Evolutionary conservation across 2,113 vertebrate genomes (phyloP).

Genomic region (Charadrius vociferus): DNA sequence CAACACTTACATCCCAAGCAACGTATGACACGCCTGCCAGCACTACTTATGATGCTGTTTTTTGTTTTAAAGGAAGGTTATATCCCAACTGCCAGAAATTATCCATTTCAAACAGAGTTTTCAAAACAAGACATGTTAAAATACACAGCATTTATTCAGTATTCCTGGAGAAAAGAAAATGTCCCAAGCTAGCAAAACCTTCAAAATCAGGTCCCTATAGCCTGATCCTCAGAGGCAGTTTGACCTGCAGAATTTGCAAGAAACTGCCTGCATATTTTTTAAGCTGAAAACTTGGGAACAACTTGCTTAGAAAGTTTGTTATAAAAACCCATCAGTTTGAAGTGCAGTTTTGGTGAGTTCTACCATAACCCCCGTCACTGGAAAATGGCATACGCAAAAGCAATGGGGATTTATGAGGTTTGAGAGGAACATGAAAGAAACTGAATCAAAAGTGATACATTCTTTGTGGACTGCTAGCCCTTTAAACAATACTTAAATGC

Average conservation of each 20-base stretch:
- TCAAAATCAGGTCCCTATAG: neutral
- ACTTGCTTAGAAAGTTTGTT: neutral
- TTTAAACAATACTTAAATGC: neutral
- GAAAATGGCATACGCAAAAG: neutral
- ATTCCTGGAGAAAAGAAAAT: neutral
- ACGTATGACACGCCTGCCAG: neutral
- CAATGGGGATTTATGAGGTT: constrained; percentile 5
- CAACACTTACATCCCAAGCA: neutral
- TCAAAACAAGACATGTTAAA: neutral
- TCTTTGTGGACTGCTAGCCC: neutral
- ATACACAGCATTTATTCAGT: neutral
- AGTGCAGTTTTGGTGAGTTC: neutral
- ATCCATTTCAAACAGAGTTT: neutral
- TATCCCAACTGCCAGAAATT: neutral
- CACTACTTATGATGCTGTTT: neutral
- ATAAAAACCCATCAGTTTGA: neutral
- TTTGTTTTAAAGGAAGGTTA: neutral
- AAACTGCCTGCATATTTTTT: neutral
- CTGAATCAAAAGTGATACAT: neutral
- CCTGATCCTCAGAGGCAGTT: neutral
- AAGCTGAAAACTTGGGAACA: neutral
- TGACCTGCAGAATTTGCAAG: neutral
- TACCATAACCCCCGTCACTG: neutral
- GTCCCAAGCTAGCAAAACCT: neutral
- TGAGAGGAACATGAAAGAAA: constrained; percentile 2